phyloP scores from a whole-genome alignment of 2,113 vertebrate genomes.

The Antigone vipio region DNA sequence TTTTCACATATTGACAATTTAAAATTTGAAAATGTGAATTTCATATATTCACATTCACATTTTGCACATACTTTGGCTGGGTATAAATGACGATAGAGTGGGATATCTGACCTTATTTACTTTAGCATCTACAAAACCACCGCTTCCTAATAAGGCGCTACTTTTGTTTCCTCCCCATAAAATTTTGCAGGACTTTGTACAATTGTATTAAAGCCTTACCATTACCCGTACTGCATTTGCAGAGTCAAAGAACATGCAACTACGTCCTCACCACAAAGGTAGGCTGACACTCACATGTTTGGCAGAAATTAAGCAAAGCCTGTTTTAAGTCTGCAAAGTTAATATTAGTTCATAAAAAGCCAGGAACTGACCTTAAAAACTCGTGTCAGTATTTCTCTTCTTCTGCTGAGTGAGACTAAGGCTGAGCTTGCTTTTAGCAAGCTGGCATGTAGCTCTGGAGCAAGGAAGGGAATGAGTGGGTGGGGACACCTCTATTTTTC shows the following conservation, averaged over 20 bases:
- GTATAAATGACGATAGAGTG: not conserved
- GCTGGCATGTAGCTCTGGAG: not conserved
- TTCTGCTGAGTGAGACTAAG: not conserved
- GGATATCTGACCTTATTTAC: too few relatives aligned
- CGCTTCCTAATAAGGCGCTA: not conserved
- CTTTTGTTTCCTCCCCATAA: not conserved
- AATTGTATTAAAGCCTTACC: not conserved
- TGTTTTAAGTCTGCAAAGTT: not conserved
- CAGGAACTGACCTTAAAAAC: not conserved
- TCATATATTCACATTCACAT: not conserved
- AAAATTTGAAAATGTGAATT: not conserved
- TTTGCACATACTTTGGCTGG: not conserved
- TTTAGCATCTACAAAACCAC: not conserved
- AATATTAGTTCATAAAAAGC: not conserved
- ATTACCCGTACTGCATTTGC: not conserved
- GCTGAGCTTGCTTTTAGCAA: not conserved
- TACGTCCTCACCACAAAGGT: not conserved
- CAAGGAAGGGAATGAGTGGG: not conserved
- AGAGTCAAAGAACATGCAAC: not conserved
- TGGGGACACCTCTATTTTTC: not conserved
- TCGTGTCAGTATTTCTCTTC: not conserved
- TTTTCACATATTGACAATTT: not conserved
- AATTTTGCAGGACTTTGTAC: not conserved
- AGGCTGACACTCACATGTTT: not conserved
- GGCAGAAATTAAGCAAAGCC: not conserved